Evolutionary conservation across 1,140 invertebrate species (phyloP).

Genomic region (Drosophila busckii): DNA sequence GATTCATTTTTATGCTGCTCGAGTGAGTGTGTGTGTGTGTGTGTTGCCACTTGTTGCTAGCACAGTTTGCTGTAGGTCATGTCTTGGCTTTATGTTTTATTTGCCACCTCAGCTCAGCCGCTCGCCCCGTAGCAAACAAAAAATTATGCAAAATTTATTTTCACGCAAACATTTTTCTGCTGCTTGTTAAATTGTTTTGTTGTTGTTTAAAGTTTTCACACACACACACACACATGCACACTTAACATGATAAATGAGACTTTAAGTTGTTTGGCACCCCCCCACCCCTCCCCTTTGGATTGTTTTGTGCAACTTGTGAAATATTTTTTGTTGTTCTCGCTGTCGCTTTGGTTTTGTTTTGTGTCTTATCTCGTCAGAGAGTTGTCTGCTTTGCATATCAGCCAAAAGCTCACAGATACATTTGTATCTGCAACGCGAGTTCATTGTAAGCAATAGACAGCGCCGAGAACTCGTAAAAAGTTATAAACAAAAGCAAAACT

Average conservation of each 20-base stretch:
- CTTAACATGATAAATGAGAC: constrained; percentile 72
- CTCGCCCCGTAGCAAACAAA: not conserved
- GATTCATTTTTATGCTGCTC: constrained; percentile 60
- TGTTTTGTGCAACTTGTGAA: constrained; percentile 64
- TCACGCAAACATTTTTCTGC: constrained; percentile 48
- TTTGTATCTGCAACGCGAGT: constrained; percentile 31
- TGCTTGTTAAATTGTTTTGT: constrained; percentile 49
- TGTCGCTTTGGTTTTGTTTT: constrained; percentile 10
- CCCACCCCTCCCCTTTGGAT: not conserved
- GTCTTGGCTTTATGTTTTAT: constrained; percentile 51
- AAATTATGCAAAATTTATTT: constrained; percentile 59
- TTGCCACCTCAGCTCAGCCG: constrained; percentile 6
- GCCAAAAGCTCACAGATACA: constrained; percentile 15
- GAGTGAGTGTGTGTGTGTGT: constrained; percentile 7
- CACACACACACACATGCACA: constrained; percentile 8
- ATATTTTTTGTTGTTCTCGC: constrained; percentile 37
- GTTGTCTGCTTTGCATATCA: constrained; percentile 49
- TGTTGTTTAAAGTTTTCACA: constrained; percentile 55
- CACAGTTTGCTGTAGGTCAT: constrained; percentile 69
- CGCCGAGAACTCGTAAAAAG: constrained; percentile 8
- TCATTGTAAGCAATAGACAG: constrained; percentile 21
- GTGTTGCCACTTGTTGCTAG: constrained; percentile 64
- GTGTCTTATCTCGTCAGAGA: constrained; percentile 59
- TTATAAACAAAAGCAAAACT: not conserved
- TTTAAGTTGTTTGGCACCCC: constrained; percentile 73